phyloP scores from a whole-genome alignment of 53 echinoderm and acorn worm species.

The Echinarachnius parma region DNA sequence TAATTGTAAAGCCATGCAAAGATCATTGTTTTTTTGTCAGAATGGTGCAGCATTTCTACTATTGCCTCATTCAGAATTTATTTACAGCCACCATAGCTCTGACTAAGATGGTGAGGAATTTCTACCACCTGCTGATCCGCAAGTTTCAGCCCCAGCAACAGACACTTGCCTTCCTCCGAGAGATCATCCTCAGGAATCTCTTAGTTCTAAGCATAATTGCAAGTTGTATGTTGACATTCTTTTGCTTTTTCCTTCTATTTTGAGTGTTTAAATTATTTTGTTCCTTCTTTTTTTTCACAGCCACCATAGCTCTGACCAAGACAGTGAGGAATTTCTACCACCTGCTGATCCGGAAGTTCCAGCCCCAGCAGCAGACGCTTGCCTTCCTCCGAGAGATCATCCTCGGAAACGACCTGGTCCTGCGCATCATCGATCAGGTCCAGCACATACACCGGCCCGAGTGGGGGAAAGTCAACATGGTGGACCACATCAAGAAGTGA shows the following conservation, averaged over 20 bases:
- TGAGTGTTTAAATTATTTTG: too few relatives aligned
- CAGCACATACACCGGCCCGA: constrained; percentile 46
- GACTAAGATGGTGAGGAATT: constrained; percentile 18
- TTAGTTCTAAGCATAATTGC: constrained; percentile 59
- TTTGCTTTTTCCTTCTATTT: too few relatives aligned
- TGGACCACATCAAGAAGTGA: constrained; percentile 43
- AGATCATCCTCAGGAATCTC: constrained; percentile 66
- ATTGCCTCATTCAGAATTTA: too few relatives aligned
- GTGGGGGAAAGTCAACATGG: constrained; percentile 50
- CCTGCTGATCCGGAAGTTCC: constrained; percentile 72
- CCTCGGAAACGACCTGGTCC: constrained; percentile 63
- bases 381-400: constrained; percentile 77
- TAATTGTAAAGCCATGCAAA: too few relatives aligned
- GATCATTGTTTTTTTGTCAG: too few relatives aligned
- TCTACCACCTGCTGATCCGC: constrained; percentile 14
- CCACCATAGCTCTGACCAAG: constrained; percentile 25
- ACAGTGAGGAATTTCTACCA: constrained; percentile 64
- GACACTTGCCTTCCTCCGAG: constrained; percentile 73
- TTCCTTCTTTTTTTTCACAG: constrained; percentile 6
- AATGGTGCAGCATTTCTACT: too few relatives aligned
- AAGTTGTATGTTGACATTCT: too few relatives aligned
- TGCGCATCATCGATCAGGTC: constrained; percentile 56
- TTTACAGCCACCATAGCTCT: constrained; percentile 29
- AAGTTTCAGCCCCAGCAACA: constrained; percentile 69
- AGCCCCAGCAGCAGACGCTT: constrained; percentile 66